Percentiles rank a stretch among this genome's conserved stretches.
Evolutionary conservation across 2,113 vertebrate genomes (phyloP).

Genomic region (Ranitomeya variabilis): DNA sequence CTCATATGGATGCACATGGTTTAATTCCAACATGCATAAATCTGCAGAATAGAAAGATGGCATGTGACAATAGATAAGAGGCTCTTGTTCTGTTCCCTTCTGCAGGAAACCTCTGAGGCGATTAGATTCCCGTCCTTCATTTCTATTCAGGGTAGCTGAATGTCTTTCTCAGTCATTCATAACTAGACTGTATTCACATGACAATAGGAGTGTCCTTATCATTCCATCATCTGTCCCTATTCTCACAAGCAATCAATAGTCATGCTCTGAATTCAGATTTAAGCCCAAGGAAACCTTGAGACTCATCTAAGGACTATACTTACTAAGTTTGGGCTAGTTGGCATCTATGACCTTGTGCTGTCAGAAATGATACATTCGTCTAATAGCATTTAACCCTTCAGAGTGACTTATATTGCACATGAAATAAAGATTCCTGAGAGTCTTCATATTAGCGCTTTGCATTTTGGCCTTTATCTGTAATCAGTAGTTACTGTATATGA

Average conservation of each 20-base stretch:
- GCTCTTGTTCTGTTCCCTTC: slow-evolving; percentile 10
- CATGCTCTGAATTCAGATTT: neutral
- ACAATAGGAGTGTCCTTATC: slow-evolving; percentile 26
- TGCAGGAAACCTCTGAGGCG: slow-evolving; percentile 9
- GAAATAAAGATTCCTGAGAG: neutral
- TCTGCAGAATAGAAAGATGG: slow-evolving; percentile 8
- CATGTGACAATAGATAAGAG: slow-evolving; percentile 29
- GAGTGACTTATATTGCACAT: neutral
- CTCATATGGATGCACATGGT: slow-evolving; percentile 28
- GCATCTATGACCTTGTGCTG: too few species aligned
- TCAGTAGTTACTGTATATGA: neutral
- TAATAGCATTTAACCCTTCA: neutral
- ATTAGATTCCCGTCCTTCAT: slow-evolving; percentile 30
- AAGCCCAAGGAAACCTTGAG: neutral
- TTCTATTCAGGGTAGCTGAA: slow-evolving; percentile 21
- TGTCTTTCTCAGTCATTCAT: slow-evolving; percentile 30
- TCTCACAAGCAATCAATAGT: neutral
- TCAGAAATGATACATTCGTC: neutral
- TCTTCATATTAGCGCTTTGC: neutral
- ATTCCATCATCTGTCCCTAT: slow-evolving; percentile 26
- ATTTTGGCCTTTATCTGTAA: too few species aligned
- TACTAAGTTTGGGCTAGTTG: neutral
- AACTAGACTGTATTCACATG: slow-evolving; percentile 15
- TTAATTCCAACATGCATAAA: slow-evolving; percentile 10
- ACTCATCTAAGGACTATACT: neutral